Percentiles rank a stretch among this genome's conserved stretches.
phyloP scores from a whole-genome alignment of 1,140 invertebrate species.

The Zophobas atratus region DNA sequence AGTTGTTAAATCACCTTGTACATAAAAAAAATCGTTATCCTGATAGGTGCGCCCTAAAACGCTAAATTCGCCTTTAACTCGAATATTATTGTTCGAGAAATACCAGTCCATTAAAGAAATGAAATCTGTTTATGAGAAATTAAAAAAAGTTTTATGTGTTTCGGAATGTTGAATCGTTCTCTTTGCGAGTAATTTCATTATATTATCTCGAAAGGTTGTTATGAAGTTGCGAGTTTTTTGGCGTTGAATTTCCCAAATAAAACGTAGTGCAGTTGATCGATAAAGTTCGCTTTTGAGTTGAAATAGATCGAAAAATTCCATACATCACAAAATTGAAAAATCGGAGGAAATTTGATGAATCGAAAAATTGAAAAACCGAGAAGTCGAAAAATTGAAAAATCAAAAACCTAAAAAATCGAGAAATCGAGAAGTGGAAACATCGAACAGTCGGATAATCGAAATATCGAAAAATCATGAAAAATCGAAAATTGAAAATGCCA shows the following conservation, averaged over 20 bases:
- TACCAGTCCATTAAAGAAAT: slow-evolving; percentile 13
- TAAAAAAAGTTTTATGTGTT: slow-evolving; percentile 14
- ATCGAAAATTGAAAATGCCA: no score
- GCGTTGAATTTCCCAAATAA: slow-evolving; percentile 1
- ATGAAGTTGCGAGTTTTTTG: slow-evolving; percentile 3
- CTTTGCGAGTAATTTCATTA: slow-evolving; percentile 16
- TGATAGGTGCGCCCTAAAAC: no score
- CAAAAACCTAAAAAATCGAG: no score
- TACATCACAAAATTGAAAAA: no score
- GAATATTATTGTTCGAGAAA: slow-evolving; percentile 3
- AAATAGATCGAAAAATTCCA: background rate
- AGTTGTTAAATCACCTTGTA: no score
- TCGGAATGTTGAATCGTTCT: background rate
- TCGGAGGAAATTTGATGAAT: no score
- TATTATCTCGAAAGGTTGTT: background rate
- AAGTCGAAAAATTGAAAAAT: no score
- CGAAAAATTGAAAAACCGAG: no score
- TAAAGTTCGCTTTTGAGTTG: slow-evolving; percentile 7
- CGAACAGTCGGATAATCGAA: no score
- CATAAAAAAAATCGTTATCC: no score
- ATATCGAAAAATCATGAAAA: no score
- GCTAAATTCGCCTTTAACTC: background rate
- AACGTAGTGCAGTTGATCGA: background rate
- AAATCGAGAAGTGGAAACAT: no score
- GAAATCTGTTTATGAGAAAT: slow-evolving; percentile 22